Conservation (phyloP, 2,113 vertebrate species). For the Tyrannus savana region DNA sequence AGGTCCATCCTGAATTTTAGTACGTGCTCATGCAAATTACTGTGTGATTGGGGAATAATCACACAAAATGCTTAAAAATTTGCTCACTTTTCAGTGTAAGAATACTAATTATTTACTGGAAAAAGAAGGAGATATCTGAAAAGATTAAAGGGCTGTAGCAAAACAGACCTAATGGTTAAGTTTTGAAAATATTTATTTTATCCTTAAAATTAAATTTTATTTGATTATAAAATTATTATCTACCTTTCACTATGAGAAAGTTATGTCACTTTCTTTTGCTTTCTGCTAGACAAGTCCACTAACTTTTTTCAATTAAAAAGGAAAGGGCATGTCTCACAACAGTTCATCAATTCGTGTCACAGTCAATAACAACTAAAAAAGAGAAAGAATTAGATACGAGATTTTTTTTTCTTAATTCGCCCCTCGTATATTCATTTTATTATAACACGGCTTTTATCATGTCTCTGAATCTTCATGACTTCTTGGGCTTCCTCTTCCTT, state of each 20-base stretch:
- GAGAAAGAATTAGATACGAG: neutral
- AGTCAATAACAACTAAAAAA: neutral
- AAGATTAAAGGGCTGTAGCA: neutral
- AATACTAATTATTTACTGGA: neutral
- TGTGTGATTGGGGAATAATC: neutral
- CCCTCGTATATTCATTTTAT: neutral
- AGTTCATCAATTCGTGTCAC: neutral
- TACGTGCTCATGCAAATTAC: neutral
- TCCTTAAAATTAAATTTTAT: neutral
- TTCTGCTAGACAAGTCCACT: neutral
- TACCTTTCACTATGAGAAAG: neutral
- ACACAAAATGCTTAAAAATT: neutral
- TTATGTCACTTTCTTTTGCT: neutral
- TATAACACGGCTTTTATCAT: neutral
- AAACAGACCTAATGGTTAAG: fast-evolving
- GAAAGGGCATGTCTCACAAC: neutral
- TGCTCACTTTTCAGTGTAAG: neutral
- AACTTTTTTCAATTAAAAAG: neutral
- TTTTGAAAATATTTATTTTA: neutral
- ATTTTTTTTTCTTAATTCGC: neutral
- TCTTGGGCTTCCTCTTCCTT: neutral
- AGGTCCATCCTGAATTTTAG: neutral
- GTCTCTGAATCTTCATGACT: neutral
- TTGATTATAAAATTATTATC: neutral
- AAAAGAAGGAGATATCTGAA: neutral